These are phyloP conservation scores for Calcarius lapponicus DNA, from an alignment of 2,797 vertebrate species.

Conservation along the genomic window DNA sequence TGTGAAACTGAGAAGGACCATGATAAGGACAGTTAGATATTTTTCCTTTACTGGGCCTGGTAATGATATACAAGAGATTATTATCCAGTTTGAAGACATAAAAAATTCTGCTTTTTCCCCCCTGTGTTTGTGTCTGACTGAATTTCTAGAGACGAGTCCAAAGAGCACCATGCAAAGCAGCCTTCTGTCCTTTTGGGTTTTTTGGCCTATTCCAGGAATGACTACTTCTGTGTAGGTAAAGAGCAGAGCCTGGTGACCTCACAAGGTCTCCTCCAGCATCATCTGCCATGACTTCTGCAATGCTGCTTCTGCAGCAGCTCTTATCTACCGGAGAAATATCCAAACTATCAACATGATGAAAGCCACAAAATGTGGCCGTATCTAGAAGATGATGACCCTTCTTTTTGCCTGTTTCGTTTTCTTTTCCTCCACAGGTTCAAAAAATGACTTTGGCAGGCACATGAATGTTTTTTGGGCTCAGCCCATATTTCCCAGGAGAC, in stretches of 20 bases:
- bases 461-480: neutral
- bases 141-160: neutral
- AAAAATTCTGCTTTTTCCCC: neutral
- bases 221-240: neutral
- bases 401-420: neutral
- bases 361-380: fast-evolving
- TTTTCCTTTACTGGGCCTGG: neutral
- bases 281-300: neutral
- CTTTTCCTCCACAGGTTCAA: neutral
- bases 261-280: neutral
- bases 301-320: neutral
- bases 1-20: neutral
- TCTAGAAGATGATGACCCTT: neutral
- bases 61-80: neutral
- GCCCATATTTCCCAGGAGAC: slow-evolving; percentile 60
- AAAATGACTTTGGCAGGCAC: slow-evolving; percentile 22
- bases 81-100: neutral
- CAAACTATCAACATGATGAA: neutral
- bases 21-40: neutral
- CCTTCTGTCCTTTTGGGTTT: neutral
- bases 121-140: neutral
- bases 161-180: neutral
- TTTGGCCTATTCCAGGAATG: neutral
- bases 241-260: neutral
- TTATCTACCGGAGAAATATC: neutral